Conservation (phyloP, 2,113 vertebrate genomes). For the Lipophrys pholis region DNA sequence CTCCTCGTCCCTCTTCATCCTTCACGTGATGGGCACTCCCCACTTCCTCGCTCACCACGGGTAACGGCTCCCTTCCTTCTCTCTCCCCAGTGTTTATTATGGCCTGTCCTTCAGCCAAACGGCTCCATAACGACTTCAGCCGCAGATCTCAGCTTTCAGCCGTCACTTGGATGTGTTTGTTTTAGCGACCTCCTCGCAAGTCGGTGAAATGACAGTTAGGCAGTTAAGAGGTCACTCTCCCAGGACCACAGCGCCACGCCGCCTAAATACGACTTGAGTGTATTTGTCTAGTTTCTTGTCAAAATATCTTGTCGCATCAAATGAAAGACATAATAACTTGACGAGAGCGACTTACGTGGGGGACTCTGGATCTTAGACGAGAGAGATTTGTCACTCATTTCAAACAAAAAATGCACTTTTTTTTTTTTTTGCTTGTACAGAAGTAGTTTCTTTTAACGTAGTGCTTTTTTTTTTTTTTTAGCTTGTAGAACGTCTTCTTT, state of each 20-base stretch:
- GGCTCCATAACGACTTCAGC: not conserved
- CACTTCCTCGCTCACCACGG: slow-evolving; percentile 77
- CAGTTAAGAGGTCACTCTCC: slow-evolving; percentile 15
- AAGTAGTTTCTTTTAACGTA: too few species aligned
- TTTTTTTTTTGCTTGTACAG: too few species aligned
- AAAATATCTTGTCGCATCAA: too few species aligned
- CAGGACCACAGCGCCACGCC: slow-evolving; percentile 8
- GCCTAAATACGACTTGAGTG: too few species aligned
- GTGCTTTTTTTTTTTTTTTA: too few species aligned
- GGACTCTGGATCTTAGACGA: too few species aligned
- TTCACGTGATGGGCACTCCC: slow-evolving; percentile 75
- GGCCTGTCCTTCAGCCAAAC: slow-evolving; percentile 22
- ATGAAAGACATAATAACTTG: too few species aligned
- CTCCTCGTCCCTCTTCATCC: slow-evolving; percentile 78
- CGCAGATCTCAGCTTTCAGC: slow-evolving; percentile 5
- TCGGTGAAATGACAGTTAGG: slow-evolving; percentile 10
- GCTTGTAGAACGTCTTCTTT: too few species aligned
- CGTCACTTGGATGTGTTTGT: slow-evolving; percentile 33
- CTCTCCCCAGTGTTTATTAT: slow-evolving; percentile 62
- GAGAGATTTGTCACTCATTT: too few species aligned
- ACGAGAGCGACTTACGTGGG: too few species aligned
- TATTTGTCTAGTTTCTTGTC: too few species aligned
- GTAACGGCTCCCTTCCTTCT: slow-evolving; percentile 64
- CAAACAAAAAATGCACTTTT: too few species aligned
- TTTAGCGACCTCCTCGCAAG: not conserved